Conservation (phyloP, 1,140 invertebrate genomes). For the Luehdorfia chinensis region DNA sequence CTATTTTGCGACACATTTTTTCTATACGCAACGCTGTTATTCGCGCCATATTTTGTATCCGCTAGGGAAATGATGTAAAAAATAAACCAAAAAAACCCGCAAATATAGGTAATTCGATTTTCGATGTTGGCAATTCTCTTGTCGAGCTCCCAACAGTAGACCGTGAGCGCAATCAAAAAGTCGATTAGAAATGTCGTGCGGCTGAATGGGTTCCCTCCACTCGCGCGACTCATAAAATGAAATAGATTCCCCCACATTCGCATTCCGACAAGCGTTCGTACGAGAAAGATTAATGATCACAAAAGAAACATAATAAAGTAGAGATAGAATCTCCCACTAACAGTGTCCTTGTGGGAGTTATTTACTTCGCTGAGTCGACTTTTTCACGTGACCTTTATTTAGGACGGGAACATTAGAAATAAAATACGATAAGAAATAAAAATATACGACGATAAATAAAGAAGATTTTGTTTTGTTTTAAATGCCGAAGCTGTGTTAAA, state of each 20-base stretch:
- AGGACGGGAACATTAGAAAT: conserved; percentile 37
- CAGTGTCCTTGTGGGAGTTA: conserved; percentile 75
- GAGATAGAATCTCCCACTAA: conserved; percentile 75
- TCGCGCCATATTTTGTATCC: background rate
- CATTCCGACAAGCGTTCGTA: conserved; percentile 76
- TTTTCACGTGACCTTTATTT: conserved; percentile 69
- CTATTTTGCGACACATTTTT: too few relatives aligned
- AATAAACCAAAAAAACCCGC: conserved; percentile 19
- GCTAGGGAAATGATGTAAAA: conserved; percentile 8
- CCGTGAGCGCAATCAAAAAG: conserved; percentile 72
- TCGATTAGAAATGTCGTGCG: conserved; percentile 75
- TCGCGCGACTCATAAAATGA: conserved; percentile 74
- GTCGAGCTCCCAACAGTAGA: conserved; percentile 49
- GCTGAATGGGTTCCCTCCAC: conserved; percentile 67
- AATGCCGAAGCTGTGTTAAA: conserved; percentile 45
- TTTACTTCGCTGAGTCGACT: conserved; percentile 73
- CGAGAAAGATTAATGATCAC: conserved; percentile 77
- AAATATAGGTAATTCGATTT: conserved; percentile 34
- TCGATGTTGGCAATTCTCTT: conserved; percentile 40
- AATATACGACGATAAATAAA: background rate
- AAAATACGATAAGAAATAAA: conserved; percentile 9
- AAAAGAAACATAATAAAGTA: conserved; percentile 77
- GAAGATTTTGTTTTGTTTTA: conserved; percentile 16
- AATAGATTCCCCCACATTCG: conserved; percentile 76
- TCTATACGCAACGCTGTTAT: too few relatives aligned